These are phyloP conservation scores for Gallinago jamesoni DNA, from an alignment of 2,113 vertebrate genomes.

Conservation along the genomic window DNA sequence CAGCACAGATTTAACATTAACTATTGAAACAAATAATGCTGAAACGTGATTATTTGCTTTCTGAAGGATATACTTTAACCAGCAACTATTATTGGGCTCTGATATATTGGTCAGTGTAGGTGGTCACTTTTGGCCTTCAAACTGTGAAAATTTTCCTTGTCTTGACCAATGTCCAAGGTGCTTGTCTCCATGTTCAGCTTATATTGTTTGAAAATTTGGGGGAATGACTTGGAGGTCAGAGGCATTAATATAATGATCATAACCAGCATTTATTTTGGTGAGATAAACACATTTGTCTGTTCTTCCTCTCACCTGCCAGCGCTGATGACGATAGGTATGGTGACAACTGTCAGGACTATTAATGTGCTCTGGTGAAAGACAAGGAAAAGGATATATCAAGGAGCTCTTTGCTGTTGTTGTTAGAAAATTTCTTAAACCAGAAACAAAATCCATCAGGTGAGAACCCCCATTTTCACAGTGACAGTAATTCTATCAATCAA, in stretches of 20 bases:
- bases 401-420: neutral
- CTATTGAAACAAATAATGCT: neutral
- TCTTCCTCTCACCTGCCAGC: neutral
- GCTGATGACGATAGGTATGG: neutral
- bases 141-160: neutral
- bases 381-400: neutral
- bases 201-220: neutral
- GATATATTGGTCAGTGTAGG: neutral
- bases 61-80: neutral
- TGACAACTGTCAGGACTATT: conserved; percentile 18
- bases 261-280: conserved; percentile 1
- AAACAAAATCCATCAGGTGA: neutral
- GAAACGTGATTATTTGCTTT: neutral
- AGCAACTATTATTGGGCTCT: neutral
- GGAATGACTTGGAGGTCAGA: conserved; percentile 33
- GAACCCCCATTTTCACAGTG: neutral
- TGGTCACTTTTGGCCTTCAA: neutral
- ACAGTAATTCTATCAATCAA: neutral
- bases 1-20: neutral
- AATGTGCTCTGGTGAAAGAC: neutral
- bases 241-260: conserved; percentile 11
- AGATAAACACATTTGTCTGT: conserved; percentile 40
- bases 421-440: neutral
- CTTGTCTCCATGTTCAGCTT: neutral
- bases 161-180: neutral